Evolutionary conservation across 2,797 vertebrate species (phyloP).

Genomic region (Lepus oiostolus): DNA sequence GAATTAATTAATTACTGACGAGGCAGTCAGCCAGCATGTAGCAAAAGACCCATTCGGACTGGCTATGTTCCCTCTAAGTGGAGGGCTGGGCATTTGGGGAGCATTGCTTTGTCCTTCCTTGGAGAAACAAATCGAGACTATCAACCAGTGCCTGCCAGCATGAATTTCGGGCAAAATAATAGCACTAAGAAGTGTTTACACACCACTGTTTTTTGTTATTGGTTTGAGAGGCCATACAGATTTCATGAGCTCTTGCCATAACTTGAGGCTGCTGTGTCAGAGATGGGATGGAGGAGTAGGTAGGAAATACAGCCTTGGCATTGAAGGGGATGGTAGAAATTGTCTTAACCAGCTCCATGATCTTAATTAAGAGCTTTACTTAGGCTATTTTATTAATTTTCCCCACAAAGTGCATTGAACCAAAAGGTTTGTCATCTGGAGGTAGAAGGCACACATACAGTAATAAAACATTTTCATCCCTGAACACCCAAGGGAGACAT

Average conservation of each 20-base stretch:
- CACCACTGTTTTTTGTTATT: neutral
- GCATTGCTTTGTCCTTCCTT: neutral
- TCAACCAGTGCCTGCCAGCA: neutral
- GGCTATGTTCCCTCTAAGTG: neutral
- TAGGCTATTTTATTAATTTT: neutral
- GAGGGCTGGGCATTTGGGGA: neutral
- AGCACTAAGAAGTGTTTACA: neutral
- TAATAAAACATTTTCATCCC: neutral
- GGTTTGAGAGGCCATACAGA: neutral
- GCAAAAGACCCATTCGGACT: neutral
- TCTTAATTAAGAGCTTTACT: neutral
- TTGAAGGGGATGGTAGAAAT: neutral
- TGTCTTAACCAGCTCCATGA: neutral
- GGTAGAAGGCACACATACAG: neutral
- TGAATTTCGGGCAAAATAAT: neutral
- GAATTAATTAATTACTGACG: constrained; percentile 26
- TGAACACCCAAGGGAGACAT: neutral
- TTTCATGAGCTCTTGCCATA: neutral
- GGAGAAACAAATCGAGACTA: neutral
- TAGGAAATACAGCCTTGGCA: neutral
- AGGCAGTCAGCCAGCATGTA: neutral
- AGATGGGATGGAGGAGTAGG: neutral
- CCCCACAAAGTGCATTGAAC: neutral
- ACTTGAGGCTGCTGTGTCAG: neutral
- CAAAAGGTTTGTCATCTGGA: neutral